Evolutionary conservation across 2,113 vertebrate genomes (phyloP), one percentile per base, ranked within the genome.

Genomic region (Pseudorasbora parva): DNA sequence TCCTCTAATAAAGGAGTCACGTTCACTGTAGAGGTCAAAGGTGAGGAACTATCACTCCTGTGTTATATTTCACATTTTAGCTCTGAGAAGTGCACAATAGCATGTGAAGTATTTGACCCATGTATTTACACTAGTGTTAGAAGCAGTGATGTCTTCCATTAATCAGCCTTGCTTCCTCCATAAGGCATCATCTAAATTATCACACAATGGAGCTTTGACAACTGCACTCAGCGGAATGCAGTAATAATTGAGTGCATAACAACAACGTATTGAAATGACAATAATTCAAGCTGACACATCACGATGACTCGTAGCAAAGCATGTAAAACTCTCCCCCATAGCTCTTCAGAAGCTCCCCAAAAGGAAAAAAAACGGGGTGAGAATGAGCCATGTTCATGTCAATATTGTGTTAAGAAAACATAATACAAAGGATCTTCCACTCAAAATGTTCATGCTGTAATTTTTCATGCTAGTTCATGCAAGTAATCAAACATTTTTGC

Each of bases 21-120:
- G 6, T 23, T 1, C 47, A 17, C 17, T 66, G 12, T 23, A 85
- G 89, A 89, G 90, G 92, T 89, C 85, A 89, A 71, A 86, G 90
- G 78, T 45, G 8, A 84, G 66, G n/a, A 83, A 47, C n/a, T 7
- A 25, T 60, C 25, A 84, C 73, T 83, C 82, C 14, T 74, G 27
- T 25, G 86, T 78, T 82, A 73, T 78, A 84, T 62, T 56, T 62
- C 86, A 93, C 89, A 87, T 88, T 85, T 78, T 7, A 80, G 84
- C 87, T 87, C 41, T 83, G 88, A 88, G 90, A 82, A 86, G 81
- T 89, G 90, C 83, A 54, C 25, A 25, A 25, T 49, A 75, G 75
- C 8, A 30, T 69, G 49, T 59, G 17, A 77, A 64, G 47, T 73
- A 78, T 78, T 5, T 64, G 66, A 71, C 56, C 64, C 60, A 21